Percentiles rank a stretch among this genome's conserved stretches.
phyloP scores from a whole-genome alignment of 2,888 invertebrate species.

The Adela reaumurella region DNA sequence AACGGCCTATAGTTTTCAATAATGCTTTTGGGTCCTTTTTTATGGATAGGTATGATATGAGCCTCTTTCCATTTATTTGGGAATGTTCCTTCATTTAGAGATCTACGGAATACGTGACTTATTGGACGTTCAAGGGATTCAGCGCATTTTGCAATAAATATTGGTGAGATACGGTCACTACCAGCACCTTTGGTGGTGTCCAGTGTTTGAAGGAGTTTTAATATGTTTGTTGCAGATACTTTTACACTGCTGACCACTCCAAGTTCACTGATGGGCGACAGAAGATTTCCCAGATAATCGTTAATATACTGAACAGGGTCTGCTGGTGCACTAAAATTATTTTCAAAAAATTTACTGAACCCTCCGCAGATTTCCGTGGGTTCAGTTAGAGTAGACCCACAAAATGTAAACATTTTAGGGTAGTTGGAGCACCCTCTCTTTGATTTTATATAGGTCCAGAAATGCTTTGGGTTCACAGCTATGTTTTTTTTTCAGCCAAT shows the following conservation, averaged over 20 bases:
- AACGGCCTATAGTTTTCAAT: background rate
- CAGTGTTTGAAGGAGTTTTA: background rate
- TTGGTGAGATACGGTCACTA: constrained; percentile 1
- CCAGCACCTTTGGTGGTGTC: constrained; percentile 2
- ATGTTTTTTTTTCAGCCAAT: background rate
- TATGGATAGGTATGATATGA: background rate
- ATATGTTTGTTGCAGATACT: background rate
- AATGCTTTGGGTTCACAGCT: background rate
- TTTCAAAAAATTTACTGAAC: background rate
- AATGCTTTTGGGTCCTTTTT: constrained; percentile 1
- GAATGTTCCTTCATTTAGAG: background rate
- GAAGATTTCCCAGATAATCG: background rate
- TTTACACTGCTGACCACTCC: background rate
- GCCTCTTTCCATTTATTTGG: background rate
- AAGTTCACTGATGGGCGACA: background rate
- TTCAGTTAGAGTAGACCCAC: background rate
- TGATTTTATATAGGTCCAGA: background rate
- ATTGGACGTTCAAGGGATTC: background rate
- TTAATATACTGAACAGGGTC: background rate
- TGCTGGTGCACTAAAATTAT: background rate
- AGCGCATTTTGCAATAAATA: background rate
- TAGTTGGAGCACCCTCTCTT: background rate
- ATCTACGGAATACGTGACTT: constrained; percentile 3
- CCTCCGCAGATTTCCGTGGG: background rate
- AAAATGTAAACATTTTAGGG: background rate